These are phyloP conservation scores for Tauraco erythrolophus DNA, from an alignment of 2,113 vertebrate species.

Conservation along the genomic window DNA sequence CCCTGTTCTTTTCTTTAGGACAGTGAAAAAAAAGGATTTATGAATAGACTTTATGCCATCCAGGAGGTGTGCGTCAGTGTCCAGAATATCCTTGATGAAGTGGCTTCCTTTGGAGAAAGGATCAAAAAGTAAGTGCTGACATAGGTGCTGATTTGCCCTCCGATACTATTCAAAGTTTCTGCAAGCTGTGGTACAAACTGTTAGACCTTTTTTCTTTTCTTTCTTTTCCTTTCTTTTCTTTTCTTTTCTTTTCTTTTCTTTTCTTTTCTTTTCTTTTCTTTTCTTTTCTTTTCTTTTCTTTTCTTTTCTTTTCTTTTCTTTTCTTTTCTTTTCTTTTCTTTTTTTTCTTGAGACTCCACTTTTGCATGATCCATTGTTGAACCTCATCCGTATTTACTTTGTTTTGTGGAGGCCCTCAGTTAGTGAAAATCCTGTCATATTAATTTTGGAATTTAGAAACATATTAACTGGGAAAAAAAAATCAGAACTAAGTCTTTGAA, in stretches of 20 bases:
- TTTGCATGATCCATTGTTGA: background rate
- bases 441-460: conserved; percentile 46
- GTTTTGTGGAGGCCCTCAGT: background rate
- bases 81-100: conserved; percentile 95
- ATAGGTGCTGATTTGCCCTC: background rate
- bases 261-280: too few relatives aligned
- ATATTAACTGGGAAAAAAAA: background rate
- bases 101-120: conserved; percentile 94
- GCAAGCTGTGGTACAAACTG: background rate
- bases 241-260: too few relatives aligned
- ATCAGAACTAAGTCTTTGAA: conserved; percentile 32
- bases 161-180: background rate
- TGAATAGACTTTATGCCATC: conserved; percentile 98
- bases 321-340: too few relatives aligned
- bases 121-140: conserved; percentile 94
- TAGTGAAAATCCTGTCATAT: conserved; percentile 32
- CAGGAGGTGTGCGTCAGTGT: conserved; percentile 98
- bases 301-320: too few relatives aligned
- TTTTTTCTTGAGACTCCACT: background rate
- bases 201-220: background rate
- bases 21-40: conserved; percentile 95
- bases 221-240: too few relatives aligned
- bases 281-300: too few relatives aligned
- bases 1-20: conserved; percentile 82
- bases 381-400: conserved; percentile 31